phyloP scores from a whole-genome alignment of 2,888 invertebrate genomes.

The Polia nebulosa region DNA sequence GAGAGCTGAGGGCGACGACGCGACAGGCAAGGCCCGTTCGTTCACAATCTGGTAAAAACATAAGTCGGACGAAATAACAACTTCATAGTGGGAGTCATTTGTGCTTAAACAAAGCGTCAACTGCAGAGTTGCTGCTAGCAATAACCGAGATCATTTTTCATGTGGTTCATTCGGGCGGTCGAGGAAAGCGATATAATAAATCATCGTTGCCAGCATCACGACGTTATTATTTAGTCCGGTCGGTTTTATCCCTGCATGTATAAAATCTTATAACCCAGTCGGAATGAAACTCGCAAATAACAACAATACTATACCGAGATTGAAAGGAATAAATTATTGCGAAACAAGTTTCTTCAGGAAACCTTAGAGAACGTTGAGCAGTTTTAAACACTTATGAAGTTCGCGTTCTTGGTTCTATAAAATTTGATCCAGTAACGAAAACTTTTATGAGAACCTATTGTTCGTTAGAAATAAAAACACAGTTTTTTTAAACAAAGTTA shows the following conservation, averaged over 20 bases:
- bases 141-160: constrained; percentile 91
- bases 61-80: constrained; percentile 83
- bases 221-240: constrained; percentile 89
- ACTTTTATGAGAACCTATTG: constrained; percentile 9
- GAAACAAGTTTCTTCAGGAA: constrained; percentile 47
- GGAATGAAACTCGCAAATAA: constrained; percentile 52
- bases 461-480: constrained; percentile 12
- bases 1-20: constrained; percentile 61
- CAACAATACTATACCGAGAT: constrained; percentile 41
- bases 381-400: constrained; percentile 39
- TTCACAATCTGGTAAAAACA: constrained; percentile 82
- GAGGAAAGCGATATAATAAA: constrained; percentile 90
- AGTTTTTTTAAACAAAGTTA: constrained; percentile 8
- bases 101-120: constrained; percentile 91
- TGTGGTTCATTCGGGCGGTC: constrained; percentile 90
- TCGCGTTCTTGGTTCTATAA: constrained; percentile 21
- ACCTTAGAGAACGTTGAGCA: constrained; percentile 41
- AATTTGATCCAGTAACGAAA: constrained; percentile 11
- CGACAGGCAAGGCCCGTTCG: constrained; percentile 63
- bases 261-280: constrained; percentile 76
- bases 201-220: constrained; percentile 89
- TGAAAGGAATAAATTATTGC: constrained; percentile 56
- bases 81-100: constrained; percentile 89
- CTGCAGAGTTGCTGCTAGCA: constrained; percentile 89
- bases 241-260: constrained; percentile 85